Percentiles rank a stretch among this genome's conserved stretches.
Conservation (phyloP, 37 sponge, comb jelly and placozoan genomes). For the Sycon ciliatum region DNA sequence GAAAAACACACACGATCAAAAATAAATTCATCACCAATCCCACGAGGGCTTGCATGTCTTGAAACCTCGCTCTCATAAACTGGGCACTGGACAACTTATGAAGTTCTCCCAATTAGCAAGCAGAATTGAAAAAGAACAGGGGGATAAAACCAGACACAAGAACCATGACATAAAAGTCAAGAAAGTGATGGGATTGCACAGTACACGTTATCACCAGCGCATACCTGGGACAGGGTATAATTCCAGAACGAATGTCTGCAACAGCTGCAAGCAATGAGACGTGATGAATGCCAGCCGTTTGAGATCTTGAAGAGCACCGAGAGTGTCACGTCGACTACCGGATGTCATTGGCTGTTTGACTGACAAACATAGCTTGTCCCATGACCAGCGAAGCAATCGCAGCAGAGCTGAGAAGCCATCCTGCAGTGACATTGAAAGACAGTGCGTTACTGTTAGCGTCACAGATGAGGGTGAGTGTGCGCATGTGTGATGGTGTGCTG, state of each 20-base stretch:
- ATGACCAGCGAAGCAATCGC: constrained; percentile 61
- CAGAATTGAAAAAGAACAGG: too few species aligned
- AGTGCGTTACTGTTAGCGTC: too few species aligned
- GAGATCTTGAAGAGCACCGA: constrained; percentile 5
- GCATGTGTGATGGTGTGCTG: too few species aligned
- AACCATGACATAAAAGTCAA: too few species aligned
- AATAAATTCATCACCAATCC: constrained; percentile 10
- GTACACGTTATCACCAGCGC: too few species aligned
- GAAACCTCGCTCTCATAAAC: too few species aligned
- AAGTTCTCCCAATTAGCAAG: too few species aligned
- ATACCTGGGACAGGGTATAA: constrained; percentile 53
- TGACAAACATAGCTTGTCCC: constrained; percentile 20
- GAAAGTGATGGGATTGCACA: too few species aligned
- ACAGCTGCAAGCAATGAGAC: constrained; percentile 38
- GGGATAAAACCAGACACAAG: too few species aligned
- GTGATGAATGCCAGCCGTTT: constrained; percentile 31
- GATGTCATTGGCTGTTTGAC: background rate
- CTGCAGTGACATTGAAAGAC: constrained; percentile 9
- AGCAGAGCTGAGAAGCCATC: constrained; percentile 55
- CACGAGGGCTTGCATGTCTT: background rate
- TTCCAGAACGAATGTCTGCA: constrained; percentile 52
- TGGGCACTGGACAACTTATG: too few species aligned
- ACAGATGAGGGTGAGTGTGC: too few species aligned
- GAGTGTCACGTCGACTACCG: too few species aligned
- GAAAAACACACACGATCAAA: background rate